Evolutionary conservation across 2,113 vertebrate genomes (phyloP).

Genomic region (Pelobates fuscus): DNA sequence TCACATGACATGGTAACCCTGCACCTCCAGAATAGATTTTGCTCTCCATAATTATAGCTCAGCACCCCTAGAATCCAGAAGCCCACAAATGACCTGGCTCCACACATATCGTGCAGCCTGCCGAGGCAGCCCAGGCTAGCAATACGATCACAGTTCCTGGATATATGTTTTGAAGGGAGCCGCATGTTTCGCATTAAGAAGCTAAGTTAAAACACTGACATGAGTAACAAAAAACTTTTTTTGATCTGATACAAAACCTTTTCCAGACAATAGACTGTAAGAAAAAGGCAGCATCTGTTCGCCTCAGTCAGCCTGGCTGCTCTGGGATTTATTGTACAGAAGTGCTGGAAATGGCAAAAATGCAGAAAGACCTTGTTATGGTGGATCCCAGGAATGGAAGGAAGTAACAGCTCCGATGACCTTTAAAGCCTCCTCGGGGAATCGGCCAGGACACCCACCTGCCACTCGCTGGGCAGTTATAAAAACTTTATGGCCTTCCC

Average conservation of each 20-base stretch:
- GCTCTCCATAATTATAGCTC: too few species aligned
- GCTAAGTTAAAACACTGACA: constrained; percentile 8
- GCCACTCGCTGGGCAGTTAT: too few species aligned
- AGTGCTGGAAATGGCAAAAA: background rate
- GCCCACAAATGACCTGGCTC: too few species aligned
- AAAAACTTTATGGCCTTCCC: too few species aligned
- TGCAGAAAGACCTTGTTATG: background rate
- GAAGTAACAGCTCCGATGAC: background rate
- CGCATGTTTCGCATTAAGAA: constrained; percentile 25
- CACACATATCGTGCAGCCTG: too few species aligned
- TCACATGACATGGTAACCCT: too few species aligned
- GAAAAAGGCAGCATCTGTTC: constrained; percentile 3
- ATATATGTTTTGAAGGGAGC: background rate
- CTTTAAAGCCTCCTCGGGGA: too few species aligned
- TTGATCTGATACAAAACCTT: background rate
- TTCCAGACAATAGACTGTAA: background rate
- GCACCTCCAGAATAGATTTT: too few species aligned
- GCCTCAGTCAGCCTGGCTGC: background rate
- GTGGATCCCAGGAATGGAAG: background rate
- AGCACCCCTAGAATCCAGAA: too few species aligned
- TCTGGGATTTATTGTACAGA: background rate
- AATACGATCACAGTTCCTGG: background rate
- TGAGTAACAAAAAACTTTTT: background rate
- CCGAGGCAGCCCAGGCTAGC: too few species aligned
- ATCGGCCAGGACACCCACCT: too few species aligned